A percentile compares a stretch with the other conserved stretches of the same genome.
phyloP scores from a whole-genome alignment of 2,888 invertebrate genomes.

The Cyrtodaria siliqua region DNA sequence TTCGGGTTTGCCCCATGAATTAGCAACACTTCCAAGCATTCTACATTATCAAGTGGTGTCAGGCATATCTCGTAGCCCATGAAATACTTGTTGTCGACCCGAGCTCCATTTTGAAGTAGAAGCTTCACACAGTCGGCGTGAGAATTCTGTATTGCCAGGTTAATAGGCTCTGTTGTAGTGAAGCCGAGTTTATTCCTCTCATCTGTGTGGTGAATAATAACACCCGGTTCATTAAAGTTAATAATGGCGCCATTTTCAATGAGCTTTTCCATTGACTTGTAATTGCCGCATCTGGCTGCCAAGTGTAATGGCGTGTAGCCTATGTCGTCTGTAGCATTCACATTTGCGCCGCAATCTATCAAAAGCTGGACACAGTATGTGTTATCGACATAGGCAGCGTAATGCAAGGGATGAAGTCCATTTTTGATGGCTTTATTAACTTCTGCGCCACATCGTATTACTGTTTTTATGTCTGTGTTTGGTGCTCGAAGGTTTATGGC shows the following conservation, averaged over 20 bases:
- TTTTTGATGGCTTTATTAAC: constrained; percentile 93
- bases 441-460: constrained; percentile 92
- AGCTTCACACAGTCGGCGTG: constrained; percentile 90
- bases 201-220: constrained; percentile 86
- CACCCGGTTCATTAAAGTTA: constrained; percentile 91
- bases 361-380: constrained; percentile 92
- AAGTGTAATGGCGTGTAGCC: constrained; percentile 96
- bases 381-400: constrained; percentile 95
- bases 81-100: constrained; percentile 96
- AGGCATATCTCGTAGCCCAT: constrained; percentile 96
- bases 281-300: constrained; percentile 94
- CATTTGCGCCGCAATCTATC: constrained; percentile 89
- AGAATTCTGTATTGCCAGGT: constrained; percentile 94
- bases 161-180: constrained; percentile 92
- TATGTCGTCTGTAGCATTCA: constrained; percentile 91
- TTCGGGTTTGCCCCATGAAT: constrained; percentile 96
- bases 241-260: constrained; percentile 93
- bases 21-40: constrained; percentile 93
- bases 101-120: constrained; percentile 93
- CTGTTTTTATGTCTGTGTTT: constrained; percentile 93
- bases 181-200: constrained; percentile 76
- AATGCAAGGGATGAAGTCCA: constrained; percentile 95
- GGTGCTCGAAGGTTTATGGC: constrained; percentile 95
- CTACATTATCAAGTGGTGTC: constrained; percentile 91
- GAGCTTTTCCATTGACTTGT: constrained; percentile 88